phyloP scores from a whole-genome alignment of 2,888 invertebrate genomes.

The Helleia helle region DNA sequence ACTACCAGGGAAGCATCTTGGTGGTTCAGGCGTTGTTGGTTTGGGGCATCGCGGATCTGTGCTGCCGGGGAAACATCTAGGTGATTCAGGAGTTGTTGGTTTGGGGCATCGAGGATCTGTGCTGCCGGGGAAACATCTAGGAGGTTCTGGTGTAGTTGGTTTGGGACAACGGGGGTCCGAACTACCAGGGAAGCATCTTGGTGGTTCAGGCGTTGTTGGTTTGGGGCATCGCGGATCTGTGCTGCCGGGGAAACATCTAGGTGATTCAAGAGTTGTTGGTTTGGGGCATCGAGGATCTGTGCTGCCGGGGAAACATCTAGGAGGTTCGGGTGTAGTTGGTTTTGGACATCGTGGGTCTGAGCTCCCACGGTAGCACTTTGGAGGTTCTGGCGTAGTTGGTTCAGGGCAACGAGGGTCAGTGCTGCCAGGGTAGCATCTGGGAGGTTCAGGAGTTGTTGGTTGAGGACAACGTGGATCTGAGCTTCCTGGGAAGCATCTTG shows the following conservation, averaged over 20 bases:
- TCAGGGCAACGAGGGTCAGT: slow-evolving; percentile 18
- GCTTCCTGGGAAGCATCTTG: neutral
- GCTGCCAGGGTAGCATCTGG: neutral
- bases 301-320: neutral
- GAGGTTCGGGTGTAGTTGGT: slow-evolving; percentile 12
- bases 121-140: slow-evolving; percentile 35
- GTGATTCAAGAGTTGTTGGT: slow-evolving; percentile 17
- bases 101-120: slow-evolving; percentile 30
- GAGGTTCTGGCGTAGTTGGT: slow-evolving; percentile 15
- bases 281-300: slow-evolving; percentile 18
- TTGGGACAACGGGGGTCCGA: slow-evolving; percentile 23
- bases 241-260: slow-evolving; percentile 28
- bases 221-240: neutral
- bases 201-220: neutral
- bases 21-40: slow-evolving; percentile 12
- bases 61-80: slow-evolving; percentile 31
- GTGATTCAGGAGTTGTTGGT: slow-evolving; percentile 25
- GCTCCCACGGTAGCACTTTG: neutral
- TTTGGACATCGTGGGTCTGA: slow-evolving; percentile 18
- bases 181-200: slow-evolving; percentile 2
- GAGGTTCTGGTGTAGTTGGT: slow-evolving; percentile 15
- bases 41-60: slow-evolving; percentile 18
- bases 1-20: neutral
- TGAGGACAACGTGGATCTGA: slow-evolving; percentile 18
- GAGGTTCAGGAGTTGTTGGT: slow-evolving; percentile 11